Conservation (phyloP, 2,888 invertebrate species). For the Tiliacea citrago region DNA sequence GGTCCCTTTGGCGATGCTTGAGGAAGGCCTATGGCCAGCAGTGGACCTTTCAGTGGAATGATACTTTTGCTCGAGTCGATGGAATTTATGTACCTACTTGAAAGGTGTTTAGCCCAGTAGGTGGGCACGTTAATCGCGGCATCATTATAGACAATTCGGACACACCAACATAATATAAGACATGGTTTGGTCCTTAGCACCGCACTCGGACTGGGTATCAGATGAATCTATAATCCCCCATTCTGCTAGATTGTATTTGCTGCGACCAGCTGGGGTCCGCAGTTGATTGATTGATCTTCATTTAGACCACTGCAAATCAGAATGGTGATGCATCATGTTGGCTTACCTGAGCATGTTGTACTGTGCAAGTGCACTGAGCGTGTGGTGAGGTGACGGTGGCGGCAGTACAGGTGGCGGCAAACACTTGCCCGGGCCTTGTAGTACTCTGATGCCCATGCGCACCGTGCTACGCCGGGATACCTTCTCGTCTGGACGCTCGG, state of each 20-base stretch:
- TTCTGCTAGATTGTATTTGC: neutral
- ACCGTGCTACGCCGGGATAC: constrained; percentile 95
- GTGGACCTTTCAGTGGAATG: neutral
- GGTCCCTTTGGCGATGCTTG: neutral
- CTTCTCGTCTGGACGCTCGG: constrained; percentile 96
- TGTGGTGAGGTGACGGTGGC: constrained; percentile 78
- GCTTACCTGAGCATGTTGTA: constrained; percentile 83
- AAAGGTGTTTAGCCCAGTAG: neutral
- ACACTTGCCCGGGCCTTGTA: constrained; percentile 91
- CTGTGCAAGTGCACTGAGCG: constrained; percentile 80
- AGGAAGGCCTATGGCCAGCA: neutral
- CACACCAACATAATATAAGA: too few relatives aligned
- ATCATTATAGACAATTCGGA: neutral
- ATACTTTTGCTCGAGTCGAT: neutral
- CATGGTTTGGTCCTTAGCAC: too few relatives aligned
- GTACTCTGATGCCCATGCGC: constrained; percentile 96
- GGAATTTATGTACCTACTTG: neutral
- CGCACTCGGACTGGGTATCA: neutral
- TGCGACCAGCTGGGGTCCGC: neutral
- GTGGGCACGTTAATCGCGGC: neutral
- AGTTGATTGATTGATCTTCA: neutral
- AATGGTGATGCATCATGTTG: neutral
- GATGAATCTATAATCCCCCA: too few relatives aligned
- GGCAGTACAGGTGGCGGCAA: constrained; percentile 75
- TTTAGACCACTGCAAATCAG: neutral